Conservation (phyloP, 2,797 vertebrate genomes). For the Psittacula derbiana region DNA sequence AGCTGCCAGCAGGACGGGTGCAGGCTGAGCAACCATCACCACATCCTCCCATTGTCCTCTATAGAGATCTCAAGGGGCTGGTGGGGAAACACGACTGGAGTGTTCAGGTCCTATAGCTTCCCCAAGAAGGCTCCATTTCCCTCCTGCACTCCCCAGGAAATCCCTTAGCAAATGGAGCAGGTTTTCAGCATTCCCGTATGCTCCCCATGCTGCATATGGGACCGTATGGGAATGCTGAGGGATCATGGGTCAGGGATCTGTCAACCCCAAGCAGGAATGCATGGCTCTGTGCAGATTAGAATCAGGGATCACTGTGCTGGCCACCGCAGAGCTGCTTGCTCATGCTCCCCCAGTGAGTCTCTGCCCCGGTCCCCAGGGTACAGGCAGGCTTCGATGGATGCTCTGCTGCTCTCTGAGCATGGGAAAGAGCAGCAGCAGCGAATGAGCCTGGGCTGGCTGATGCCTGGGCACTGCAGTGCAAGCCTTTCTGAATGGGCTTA, state of each 20-base stretch:
- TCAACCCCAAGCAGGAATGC: not conserved
- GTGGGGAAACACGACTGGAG: not conserved
- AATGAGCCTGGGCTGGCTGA: not conserved
- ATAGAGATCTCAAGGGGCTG: not conserved
- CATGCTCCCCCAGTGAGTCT: not conserved
- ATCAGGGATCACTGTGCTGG: not conserved
- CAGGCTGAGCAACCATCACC: not conserved
- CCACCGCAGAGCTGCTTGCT: not conserved
- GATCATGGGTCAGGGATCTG: not conserved
- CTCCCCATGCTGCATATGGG: not conserved
- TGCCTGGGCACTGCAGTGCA: not conserved
- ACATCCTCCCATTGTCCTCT: not conserved
- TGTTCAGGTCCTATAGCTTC: fast-evolving
- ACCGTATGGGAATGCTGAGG: not conserved
- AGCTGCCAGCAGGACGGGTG: not conserved
- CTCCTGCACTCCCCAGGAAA: not conserved
- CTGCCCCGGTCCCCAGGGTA: not conserved
- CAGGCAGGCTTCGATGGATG: not conserved
- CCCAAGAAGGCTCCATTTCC: not conserved
- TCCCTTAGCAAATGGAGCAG: fast-evolving
- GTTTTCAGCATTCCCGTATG: not conserved
- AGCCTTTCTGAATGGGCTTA: not conserved
- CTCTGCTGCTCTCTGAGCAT: not conserved
- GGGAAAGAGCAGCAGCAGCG: not conserved
- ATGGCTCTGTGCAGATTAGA: not conserved